These are phyloP conservation scores for Chamaea fasciata DNA, from an alignment of 2,113 vertebrate genomes.

Conservation along the genomic window DNA sequence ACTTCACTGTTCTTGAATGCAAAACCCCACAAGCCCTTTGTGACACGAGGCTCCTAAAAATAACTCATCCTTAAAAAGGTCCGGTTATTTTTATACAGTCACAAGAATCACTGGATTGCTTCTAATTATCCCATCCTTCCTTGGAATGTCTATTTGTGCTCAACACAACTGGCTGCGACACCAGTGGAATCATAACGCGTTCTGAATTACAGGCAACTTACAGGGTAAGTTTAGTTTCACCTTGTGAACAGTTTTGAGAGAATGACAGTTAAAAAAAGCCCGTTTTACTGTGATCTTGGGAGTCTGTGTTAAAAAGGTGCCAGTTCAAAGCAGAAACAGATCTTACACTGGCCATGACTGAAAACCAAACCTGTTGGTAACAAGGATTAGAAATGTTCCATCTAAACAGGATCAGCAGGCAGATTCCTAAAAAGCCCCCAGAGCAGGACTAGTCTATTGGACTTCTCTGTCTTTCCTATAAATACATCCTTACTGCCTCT, in stretches of 20 bases:
- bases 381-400: neutral
- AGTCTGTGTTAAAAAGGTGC: neutral
- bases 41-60: conserved; percentile 4
- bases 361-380: neutral
- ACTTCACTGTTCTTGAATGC: neutral
- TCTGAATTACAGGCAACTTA: conserved; percentile 18
- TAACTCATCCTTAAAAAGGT: neutral
- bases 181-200: neutral
- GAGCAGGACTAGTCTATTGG: neutral
- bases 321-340: neutral
- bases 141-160: conserved; percentile 37
- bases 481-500: neutral
- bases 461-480: neutral
- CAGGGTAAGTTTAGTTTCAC: neutral
- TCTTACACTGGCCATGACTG: neutral
- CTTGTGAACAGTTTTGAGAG: neutral
- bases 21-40: neutral
- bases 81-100: conserved; percentile 40
- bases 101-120: conserved; percentile 48
- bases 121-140: conserved; percentile 52
- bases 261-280: neutral
- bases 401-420: neutral
- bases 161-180: conserved; percentile 4
- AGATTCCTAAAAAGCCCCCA: neutral
- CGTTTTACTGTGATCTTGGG: neutral